Conservation (phyloP, 2,113 vertebrate genomes). For the Varanus komodoensis region DNA sequence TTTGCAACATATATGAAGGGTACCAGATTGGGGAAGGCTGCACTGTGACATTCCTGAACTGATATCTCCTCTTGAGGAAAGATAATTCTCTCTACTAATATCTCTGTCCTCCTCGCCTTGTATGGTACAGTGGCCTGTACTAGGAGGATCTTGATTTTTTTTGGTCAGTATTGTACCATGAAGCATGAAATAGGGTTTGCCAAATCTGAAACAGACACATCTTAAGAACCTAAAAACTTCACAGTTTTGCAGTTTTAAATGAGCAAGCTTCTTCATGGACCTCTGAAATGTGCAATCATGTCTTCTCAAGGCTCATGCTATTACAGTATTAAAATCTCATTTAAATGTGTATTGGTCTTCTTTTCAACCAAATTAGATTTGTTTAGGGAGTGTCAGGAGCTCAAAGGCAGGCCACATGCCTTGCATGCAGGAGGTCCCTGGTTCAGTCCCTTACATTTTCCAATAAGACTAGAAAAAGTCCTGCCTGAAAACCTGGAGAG, state of each 20-base stretch:
- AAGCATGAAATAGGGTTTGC: not conserved
- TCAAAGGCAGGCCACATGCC: too few species aligned
- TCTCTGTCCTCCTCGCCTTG: constrained; percentile 23
- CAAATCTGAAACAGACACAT: not conserved
- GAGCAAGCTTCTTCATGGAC: not conserved
- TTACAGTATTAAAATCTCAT: not conserved
- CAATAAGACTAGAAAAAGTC: too few species aligned
- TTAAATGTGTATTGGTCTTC: not conserved
- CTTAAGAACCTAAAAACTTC: not conserved
- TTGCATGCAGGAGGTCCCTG: too few species aligned
- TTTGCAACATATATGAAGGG: too few species aligned
- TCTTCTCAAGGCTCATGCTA: not conserved
- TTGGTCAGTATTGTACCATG: not conserved
- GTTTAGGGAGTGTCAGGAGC: too few species aligned
- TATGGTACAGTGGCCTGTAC: constrained; percentile 18
- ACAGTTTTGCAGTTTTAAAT: not conserved
- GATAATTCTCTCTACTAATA: constrained; percentile 37
- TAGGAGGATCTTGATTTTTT: not conserved
- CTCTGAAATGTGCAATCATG: not conserved
- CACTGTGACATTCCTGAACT: not conserved
- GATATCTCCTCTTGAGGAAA: constrained; percentile 44
- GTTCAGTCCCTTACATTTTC: too few species aligned
- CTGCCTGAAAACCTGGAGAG: too few species aligned
- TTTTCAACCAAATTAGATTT: too few species aligned
- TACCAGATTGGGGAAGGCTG: too few species aligned